These are phyloP conservation scores for Sphecodes monilicornis DNA, from an alignment of 2,888 invertebrate genomes.

Conservation along the genomic window DNA sequence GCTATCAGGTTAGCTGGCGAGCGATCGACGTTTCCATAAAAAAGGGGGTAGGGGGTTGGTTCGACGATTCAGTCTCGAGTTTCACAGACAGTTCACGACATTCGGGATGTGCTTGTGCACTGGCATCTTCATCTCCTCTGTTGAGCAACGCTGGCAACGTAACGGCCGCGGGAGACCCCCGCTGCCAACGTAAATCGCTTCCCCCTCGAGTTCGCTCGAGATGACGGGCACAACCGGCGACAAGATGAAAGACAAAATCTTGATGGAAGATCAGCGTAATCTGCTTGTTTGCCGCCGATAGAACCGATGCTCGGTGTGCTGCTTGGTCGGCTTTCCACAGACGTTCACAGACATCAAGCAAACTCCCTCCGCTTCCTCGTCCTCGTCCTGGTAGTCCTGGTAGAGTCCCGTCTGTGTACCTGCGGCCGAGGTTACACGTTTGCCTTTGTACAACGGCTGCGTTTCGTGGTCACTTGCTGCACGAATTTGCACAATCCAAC, in stretches of 20 bases:
- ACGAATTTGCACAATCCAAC: constrained; percentile 59
- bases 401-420: constrained; percentile 30
- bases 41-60: background rate
- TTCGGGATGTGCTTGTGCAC: background rate
- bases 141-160: background rate
- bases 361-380: no score
- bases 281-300: background rate
- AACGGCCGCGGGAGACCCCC: background rate
- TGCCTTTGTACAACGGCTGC: constrained; percentile 53
- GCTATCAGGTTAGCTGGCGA: background rate
- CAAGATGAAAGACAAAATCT: constrained; percentile 25
- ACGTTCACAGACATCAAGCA: constrained; percentile 13
- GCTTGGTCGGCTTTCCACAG: constrained; percentile 31
- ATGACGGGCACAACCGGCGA: constrained; percentile 16
- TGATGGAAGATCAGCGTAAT: constrained; percentile 41
- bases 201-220: constrained; percentile 14
- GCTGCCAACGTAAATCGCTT: constrained; percentile 9
- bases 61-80: background rate
- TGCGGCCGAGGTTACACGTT: constrained; percentile 56
- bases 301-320: constrained; percentile 34
- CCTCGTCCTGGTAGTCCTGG: background rate
- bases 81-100: background rate
- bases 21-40: background rate
- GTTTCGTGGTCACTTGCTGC: constrained; percentile 51
- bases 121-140: background rate